A percentile compares a stretch with the other conserved stretches of the same genome.
Conservation (phyloP, 2,888 invertebrate species). For the Julus scandinavius region DNA sequence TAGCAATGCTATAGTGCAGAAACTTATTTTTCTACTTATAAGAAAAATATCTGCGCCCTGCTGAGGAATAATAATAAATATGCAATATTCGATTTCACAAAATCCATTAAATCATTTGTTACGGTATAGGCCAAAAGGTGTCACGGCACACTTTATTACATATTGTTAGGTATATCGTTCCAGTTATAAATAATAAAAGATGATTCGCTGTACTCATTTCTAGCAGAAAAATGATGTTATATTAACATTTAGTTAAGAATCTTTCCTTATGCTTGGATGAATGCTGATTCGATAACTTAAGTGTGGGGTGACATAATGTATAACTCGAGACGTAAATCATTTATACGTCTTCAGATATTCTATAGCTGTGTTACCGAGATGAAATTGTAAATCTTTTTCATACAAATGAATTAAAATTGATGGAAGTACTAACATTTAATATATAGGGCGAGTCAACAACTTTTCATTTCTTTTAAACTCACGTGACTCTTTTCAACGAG, state of each 20-base stretch:
- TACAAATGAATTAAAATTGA: too few relatives aligned
- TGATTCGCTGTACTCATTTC: not conserved
- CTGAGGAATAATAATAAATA: not conserved
- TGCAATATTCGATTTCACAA: not conserved
- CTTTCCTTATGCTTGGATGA: not conserved
- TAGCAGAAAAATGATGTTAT: not conserved
- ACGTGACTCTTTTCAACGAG: not conserved
- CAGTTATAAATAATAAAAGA: not conserved
- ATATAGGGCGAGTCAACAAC: not conserved
- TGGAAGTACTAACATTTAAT: not conserved
- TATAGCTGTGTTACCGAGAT: too few relatives aligned
- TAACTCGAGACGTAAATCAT: not conserved
- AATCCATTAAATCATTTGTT: conserved; percentile 4
- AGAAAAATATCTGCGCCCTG: not conserved
- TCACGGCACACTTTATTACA: conserved; percentile 2
- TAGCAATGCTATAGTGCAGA: not conserved
- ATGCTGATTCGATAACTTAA: not conserved
- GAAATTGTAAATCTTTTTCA: too few relatives aligned
- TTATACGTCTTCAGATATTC: not conserved
- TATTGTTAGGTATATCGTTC: not conserved
- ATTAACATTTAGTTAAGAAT: not conserved
- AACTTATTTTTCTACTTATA: not conserved
- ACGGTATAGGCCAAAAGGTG: conserved; percentile 20
- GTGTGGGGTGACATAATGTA: not conserved
- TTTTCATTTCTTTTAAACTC: not conserved